Evolutionary conservation across 2,797 vertebrate genomes (phyloP), one percentile per base, ranked within the genome.

Genomic region (Sorex maritimensis): DNA sequence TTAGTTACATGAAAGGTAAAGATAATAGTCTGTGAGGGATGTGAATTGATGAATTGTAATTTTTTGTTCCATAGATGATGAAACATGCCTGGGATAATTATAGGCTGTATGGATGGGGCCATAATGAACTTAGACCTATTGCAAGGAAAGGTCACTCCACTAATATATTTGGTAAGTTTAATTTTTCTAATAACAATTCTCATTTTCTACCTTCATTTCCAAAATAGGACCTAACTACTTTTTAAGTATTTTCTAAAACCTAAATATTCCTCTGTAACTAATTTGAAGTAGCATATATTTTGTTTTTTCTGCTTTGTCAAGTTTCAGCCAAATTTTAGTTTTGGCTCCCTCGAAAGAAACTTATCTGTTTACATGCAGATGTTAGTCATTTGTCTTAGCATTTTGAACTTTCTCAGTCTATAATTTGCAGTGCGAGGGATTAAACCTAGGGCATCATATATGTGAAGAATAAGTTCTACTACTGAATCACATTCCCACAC

Each of bases 31-130:
- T 85, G 46, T 86, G 26, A 83, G 63, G 85, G 96, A 91, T 90
- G 46, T 15, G 0, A 94, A 89, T 87, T 81, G 23, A 92, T 0
- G 73, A 80, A 90, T 86, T 94, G 34, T 81, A 86, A 86, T 81
- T 95, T 97, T 30, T 96, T 23, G 26, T 94, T 96, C 96, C 49
- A 90, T 96, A 99, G 99, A 99, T 99, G 99, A 99, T 99, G 99
- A 99, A 99, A 96, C 99, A 99, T 92, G 99, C 99, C 12, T 99
- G 99, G 99, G 99, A 99, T 98, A 99, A 99, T 98, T 99, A 99
- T 92, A 98, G 99, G 90, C 99, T 99, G 68, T 99, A 99, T n/a
- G 99, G 99, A 96, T 99, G 99, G 99, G 99, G 99, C 82, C 99
- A 99, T 98, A 99, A 99, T 81, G 99, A 99, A 97, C 98, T 99